Evolutionary conservation across 2,888 invertebrate species (phyloP).

Genomic region (Oscheius onirici): DNA sequence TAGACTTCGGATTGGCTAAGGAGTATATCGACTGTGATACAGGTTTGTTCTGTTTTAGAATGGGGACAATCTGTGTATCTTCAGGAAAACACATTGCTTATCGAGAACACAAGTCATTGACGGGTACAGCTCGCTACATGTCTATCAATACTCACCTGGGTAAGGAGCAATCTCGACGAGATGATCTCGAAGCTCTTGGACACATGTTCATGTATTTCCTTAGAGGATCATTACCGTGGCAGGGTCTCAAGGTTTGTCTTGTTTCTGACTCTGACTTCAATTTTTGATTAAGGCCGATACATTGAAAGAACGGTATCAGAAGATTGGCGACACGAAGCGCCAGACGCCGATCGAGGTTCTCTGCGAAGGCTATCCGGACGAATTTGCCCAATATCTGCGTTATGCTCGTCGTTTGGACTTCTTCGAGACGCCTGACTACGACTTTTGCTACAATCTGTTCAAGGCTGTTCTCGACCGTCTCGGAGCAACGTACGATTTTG

Average conservation of each 20-base stretch:
- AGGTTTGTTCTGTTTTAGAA: conserved; percentile 44
- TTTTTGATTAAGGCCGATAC: conserved; percentile 57
- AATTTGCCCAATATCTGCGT: conserved; percentile 95
- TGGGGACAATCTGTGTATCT: not conserved
- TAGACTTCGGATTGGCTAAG: conserved; percentile 99
- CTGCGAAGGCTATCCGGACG: conserved; percentile 83
- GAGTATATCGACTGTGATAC: conserved; percentile 99
- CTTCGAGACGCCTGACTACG: conserved; percentile 99
- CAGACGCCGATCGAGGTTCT: conserved; percentile 95
- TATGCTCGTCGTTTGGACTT: conserved; percentile 96
- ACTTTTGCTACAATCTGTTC: conserved; percentile 78
- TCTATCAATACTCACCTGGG: conserved; percentile 99
- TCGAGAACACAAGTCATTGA: conserved; percentile 99
- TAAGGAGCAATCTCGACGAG: conserved; percentile 89
- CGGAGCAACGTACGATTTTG: conserved; percentile 70
- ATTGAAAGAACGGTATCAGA: conserved; percentile 84
- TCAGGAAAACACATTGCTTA: conserved; percentile 99
- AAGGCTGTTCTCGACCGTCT: conserved; percentile 65
- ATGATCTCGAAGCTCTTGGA: conserved; percentile 86
- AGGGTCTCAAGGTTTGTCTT: conserved; percentile 94
- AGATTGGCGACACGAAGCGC: conserved; percentile 99
- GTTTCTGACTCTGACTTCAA: not conserved
- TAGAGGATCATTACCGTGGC: conserved; percentile 98
- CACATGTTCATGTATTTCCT: conserved; percentile 99
- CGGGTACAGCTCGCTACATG: conserved; percentile 99